Percentiles rank a stretch among this genome's conserved stretches.
These are phyloP conservation scores for Chironomus tentans DNA, from an alignment of 2,888 invertebrate species.

Conservation along the genomic window DNA sequence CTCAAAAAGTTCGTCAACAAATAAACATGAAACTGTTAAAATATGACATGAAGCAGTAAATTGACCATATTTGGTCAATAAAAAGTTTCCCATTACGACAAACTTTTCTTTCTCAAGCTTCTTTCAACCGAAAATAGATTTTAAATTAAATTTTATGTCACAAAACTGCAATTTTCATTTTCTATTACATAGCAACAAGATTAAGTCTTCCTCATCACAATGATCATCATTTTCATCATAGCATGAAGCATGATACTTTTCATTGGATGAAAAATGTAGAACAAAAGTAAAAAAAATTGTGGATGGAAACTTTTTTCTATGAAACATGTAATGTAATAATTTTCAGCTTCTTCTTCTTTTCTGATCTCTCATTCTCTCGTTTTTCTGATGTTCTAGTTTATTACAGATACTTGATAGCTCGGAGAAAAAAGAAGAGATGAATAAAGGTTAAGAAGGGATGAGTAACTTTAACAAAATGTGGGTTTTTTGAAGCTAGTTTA, in stretches of 20 bases:
- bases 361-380: too few species aligned
- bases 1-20: too few species aligned
- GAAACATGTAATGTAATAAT: background rate
- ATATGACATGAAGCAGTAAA: too few species aligned
- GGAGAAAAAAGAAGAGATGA: too few species aligned
- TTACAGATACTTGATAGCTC: background rate
- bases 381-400: background rate
- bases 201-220: conserved; percentile 11
- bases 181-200: conserved; percentile 15
- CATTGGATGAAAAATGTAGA: too few species aligned
- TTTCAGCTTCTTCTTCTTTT: background rate
- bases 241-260: background rate
- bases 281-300: too few species aligned
- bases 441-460: too few species aligned
- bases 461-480: too few species aligned
- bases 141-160: conserved; percentile 24
- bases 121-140: conserved; percentile 4
- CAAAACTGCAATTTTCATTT: background rate
- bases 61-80: too few species aligned
- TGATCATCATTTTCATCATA: background rate
- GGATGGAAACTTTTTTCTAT: background rate
- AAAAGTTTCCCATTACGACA: background rate
- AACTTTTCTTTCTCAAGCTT: background rate
- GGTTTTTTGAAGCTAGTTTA: too few species aligned
- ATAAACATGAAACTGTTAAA: too few species aligned